These are phyloP conservation scores for Acleris literana DNA, from an alignment of 2,888 invertebrate species.

Conservation along the genomic window DNA sequence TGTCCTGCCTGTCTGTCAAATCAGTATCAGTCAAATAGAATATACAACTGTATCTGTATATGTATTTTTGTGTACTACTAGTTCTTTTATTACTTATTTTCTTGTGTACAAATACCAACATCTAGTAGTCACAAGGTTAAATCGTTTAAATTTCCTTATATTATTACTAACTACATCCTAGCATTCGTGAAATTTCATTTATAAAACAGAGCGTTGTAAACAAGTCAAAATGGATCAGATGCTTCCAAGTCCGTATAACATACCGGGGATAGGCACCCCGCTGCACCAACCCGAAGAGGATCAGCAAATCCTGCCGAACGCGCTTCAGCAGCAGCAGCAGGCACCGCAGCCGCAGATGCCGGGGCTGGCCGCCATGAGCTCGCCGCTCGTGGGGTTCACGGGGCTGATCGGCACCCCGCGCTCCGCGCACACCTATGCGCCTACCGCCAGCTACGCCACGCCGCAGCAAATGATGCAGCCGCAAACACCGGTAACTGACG, in stretches of 20 bases:
- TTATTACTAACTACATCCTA: neutral
- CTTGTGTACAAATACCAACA: neutral
- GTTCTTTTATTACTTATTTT: neutral
- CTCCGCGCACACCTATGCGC: conserved; percentile 89
- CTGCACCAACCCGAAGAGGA: conserved; percentile 95
- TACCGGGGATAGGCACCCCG: conserved; percentile 95
- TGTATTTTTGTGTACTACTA: neutral
- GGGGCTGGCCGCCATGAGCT: conserved; percentile 83
- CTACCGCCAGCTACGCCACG: conserved; percentile 89
- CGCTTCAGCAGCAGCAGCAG: conserved; percentile 90
- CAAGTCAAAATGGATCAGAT: conserved; percentile 91
- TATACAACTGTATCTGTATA: no score
- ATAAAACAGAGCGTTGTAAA: neutral
- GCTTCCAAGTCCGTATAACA: conserved; percentile 94
- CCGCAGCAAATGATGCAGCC: conserved; percentile 95
- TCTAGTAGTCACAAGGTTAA: neutral
- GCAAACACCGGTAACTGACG: conserved; percentile 88
- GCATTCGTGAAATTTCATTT: neutral
- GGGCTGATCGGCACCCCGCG: conserved; percentile 86
- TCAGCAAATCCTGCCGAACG: conserved; percentile 94
- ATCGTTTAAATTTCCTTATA: neutral
- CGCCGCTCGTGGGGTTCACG: conserved; percentile 85
- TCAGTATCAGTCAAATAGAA: no score
- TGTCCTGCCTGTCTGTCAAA: no score
- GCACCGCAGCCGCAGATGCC: conserved; percentile 86